Evolutionary conservation across 2,113 vertebrate genomes (phyloP).

Genomic region (Lucifuga dentata): DNA sequence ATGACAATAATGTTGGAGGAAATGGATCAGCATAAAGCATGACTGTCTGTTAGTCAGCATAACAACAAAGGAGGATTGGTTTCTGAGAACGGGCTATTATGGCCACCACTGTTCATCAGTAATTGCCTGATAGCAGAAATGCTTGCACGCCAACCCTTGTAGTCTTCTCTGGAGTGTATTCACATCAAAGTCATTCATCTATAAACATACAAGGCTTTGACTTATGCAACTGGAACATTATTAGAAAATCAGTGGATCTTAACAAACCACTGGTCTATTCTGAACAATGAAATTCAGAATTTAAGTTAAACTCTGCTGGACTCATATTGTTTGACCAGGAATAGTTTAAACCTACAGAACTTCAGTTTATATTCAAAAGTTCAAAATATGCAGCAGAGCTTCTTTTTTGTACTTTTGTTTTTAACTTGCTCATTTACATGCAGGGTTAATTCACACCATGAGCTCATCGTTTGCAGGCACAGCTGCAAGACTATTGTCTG

Average conservation of each 20-base stretch:
- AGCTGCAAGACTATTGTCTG: constrained; percentile 6
- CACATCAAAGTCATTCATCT: background rate
- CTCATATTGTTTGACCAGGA: no score
- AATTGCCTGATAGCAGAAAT: constrained; percentile 3
- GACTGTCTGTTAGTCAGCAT: background rate
- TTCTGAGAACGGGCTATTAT: background rate
- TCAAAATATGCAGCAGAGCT: no score
- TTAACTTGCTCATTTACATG: constrained; percentile 22
- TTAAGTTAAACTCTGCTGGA: no score
- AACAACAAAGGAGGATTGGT: background rate
- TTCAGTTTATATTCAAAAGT: no score
- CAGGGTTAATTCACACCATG: constrained; percentile 25
- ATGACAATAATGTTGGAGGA: background rate
- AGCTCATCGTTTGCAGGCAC: constrained; percentile 11
- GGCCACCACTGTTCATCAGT: background rate
- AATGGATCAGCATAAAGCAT: background rate
- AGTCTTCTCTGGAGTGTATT: background rate
- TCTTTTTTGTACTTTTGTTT: constrained; percentile 10
- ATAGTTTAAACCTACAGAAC: no score
- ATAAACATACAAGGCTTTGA: background rate
- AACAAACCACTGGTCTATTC: no score
- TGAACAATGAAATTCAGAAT: no score
- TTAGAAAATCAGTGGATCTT: background rate
- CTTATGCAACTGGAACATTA: background rate
- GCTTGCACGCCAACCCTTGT: background rate